Percentiles rank a stretch among this genome's conserved stretches.
Evolutionary conservation across 2,888 invertebrate species (phyloP).

Genomic region (Boloria euphrosyne): DNA sequence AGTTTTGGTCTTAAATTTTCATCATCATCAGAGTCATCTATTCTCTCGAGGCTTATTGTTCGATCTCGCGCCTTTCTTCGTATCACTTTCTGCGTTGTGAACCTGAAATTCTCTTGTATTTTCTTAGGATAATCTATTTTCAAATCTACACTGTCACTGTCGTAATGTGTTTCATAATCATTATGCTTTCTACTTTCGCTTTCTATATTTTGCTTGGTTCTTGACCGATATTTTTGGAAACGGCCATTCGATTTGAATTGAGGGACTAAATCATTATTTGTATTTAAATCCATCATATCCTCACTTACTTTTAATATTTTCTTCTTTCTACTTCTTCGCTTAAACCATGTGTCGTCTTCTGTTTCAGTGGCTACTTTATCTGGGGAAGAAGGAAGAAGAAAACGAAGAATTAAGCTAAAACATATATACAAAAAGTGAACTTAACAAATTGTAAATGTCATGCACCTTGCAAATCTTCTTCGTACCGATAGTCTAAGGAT

Average conservation of each 20-base stretch:
- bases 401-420: not conserved
- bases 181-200: conserved; percentile 18
- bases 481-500: conserved; percentile 64
- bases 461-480: conserved; percentile 54
- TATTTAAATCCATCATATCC: conserved; percentile 22
- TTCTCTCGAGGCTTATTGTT: conserved; percentile 37
- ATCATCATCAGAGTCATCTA: conserved; percentile 30
- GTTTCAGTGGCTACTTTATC: conserved; percentile 24
- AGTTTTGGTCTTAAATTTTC: not conserved
- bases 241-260: conserved; percentile 28
- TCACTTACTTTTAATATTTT: conserved; percentile 21
- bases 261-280: conserved; percentile 16
- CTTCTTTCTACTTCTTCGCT: conserved; percentile 21
- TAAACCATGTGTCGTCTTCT: conserved; percentile 32
- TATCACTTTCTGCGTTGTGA: conserved; percentile 47
- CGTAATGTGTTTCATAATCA: conserved; percentile 43
- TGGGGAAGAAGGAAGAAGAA: conserved; percentile 19
- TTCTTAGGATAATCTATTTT: conserved; percentile 39
- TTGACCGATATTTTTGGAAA: conserved; percentile 38
- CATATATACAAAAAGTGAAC: not conserved
- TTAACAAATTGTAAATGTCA: not conserved
- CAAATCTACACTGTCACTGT: conserved; percentile 38
- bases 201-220: conserved; percentile 22
- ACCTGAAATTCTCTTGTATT: conserved; percentile 44
- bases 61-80: conserved; percentile 61